phyloP scores from a whole-genome alignment of 2,797 vertebrate species.

The Hybognathus amarus region DNA sequence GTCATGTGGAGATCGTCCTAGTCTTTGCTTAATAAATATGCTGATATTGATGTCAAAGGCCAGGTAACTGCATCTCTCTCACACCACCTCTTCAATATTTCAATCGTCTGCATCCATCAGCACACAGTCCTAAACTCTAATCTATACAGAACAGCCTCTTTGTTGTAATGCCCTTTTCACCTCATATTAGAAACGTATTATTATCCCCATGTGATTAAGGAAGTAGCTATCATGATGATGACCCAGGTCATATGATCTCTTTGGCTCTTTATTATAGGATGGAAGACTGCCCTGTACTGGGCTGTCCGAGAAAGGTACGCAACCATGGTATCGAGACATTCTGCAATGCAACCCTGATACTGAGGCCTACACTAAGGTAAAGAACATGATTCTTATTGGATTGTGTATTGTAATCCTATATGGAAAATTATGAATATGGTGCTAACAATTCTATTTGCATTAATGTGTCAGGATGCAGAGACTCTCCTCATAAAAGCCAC shows the following conservation, averaged over 20 bases:
- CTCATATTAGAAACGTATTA: constrained; percentile 18
- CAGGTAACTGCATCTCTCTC: constrained; percentile 76
- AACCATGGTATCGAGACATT: constrained; percentile 96
- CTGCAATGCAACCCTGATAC: constrained; percentile 97
- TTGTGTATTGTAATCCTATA: not conserved
- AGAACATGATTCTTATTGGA: not conserved
- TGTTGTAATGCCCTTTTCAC: constrained; percentile 29
- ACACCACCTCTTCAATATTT: constrained; percentile 24
- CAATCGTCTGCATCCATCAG: constrained; percentile 19
- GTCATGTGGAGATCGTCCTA: constrained; percentile 96
- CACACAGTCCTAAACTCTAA: not conserved
- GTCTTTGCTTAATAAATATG: constrained; percentile 95
- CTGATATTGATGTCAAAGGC: constrained; percentile 97
- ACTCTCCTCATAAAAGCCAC: constrained; percentile 97
- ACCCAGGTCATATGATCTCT: not conserved
- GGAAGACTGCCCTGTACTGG: constrained; percentile 98
- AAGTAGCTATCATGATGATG: not conserved
- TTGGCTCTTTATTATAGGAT: constrained; percentile 77
- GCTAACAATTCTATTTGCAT: not conserved
- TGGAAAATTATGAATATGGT: not conserved
- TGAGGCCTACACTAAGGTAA: constrained; percentile 95
- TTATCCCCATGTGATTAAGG: constrained; percentile 1
- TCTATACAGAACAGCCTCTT: constrained; percentile 33
- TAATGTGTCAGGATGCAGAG: constrained; percentile 87
- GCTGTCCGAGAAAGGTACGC: constrained; percentile 95